Base-by-base conservation (phyloP, 2,888 invertebrate species). In the Rhaphigaster nebulosa region DNA sequence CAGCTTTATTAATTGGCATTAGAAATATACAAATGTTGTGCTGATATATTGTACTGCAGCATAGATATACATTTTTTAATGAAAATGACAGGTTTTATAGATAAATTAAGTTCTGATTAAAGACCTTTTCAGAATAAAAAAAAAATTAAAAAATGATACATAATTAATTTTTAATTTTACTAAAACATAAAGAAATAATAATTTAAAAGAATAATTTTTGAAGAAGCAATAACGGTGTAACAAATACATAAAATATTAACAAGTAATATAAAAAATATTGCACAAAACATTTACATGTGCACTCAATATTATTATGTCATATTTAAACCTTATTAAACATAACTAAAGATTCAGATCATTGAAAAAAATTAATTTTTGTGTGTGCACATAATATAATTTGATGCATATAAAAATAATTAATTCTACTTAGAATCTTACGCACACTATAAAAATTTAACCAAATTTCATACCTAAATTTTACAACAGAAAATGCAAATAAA, bases 1-100 rank as follows among this genome's bases (percentile, higher is more conserved):
- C 84, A 84, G 84, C 84, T 84, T 84, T 84, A 84, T 84, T 84
- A 84, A 84, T 84, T 84, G 84, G 84, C 84, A 84, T 84, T 50
- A 84, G 84, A 41, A 45, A 84, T n/a, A 84, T 84, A 84, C 29
- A 65, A 2, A 15, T 45, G n/a, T 45, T 84, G 45, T 84, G 84
- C 45, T 84, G 26, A n/a, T 38, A 76, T 38, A 38, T 38, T 76
- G 70, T 76, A 38, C 34, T 38, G 34, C 20, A 76, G 13, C 12
- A 29, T 18, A 70, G 70, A 34, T 34, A 34, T 38, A 76, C 34
- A 76, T 23, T 76, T 76, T 23, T 29, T 8, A 38, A 76, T 26
- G 38, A 34, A 20, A 23, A 38, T 8, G 23, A 76, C 34, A 76
- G 6, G 8, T 38, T 38, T 34, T 23, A 38, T 0, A 38, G 34